Conservation (phyloP, 2,113 vertebrate genomes). For the Vombatus ursinus region DNA sequence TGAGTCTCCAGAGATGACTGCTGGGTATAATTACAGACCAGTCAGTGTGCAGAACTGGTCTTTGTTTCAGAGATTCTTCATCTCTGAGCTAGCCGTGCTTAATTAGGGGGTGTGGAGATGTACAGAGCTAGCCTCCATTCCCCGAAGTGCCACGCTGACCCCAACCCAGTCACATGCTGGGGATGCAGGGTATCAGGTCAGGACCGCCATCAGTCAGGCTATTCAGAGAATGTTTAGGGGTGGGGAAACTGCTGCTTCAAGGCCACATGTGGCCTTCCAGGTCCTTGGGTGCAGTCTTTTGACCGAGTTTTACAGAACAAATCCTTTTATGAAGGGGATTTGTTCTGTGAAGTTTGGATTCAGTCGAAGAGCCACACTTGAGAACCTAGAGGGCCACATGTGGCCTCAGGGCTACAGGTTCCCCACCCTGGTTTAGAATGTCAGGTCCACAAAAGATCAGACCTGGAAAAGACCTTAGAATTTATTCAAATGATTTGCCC, state of each 20-base stretch:
- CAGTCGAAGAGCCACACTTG: no score
- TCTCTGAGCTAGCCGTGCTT: slow-evolving; percentile 56
- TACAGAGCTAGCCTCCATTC: background rate
- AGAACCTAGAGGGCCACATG: no score
- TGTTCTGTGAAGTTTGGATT: no score
- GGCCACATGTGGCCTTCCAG: no score
- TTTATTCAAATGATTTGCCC: background rate
- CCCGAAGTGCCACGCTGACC: background rate
- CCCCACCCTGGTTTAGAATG: background rate
- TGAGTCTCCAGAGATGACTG: slow-evolving; percentile 1
- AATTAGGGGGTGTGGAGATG: background rate
- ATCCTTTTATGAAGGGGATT: no score
- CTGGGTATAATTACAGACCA: slow-evolving; percentile 53
- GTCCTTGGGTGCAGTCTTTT: no score
- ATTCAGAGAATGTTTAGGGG: background rate
- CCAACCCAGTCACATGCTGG: background rate
- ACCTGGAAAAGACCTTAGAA: background rate
- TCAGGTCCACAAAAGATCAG: background rate
- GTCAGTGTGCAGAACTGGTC: background rate
- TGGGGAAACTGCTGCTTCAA: no score
- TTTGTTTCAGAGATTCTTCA: slow-evolving; percentile 68
- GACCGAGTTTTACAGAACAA: no score
- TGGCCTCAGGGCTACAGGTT: no score
- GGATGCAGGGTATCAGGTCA: background rate
- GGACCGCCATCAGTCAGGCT: background rate